Conservation (phyloP, 1,140 invertebrate species). For the Ooceraea biroi region DNA sequence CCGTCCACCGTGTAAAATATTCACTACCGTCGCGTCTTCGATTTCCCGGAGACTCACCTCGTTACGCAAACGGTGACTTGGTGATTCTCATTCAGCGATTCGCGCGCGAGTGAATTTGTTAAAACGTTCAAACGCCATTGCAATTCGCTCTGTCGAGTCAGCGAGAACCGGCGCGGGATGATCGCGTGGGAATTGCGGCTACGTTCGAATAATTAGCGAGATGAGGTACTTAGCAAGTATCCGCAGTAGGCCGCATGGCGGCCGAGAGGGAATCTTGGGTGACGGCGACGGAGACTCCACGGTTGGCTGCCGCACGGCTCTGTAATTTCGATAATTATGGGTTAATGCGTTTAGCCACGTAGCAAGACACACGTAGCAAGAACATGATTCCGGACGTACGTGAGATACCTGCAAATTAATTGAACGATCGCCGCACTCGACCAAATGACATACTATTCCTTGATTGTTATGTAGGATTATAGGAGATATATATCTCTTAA, state of each 20-base stretch:
- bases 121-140: slow-evolving; percentile 44
- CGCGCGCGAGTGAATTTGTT: slow-evolving; percentile 69
- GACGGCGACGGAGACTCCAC: slow-evolving; percentile 53
- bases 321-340: slow-evolving; percentile 82
- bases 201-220: slow-evolving; percentile 75
- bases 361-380: slow-evolving; percentile 70
- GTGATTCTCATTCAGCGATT: no score
- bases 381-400: slow-evolving; percentile 71
- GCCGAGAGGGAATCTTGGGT: slow-evolving; percentile 59
- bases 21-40: slow-evolving; percentile 12
- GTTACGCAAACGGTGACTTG: slow-evolving; percentile 33
- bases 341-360: slow-evolving; percentile 79
- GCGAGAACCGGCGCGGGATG: slow-evolving; percentile 3
- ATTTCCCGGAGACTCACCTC: slow-evolving; percentile 31
- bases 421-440: slow-evolving; percentile 71
- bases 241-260: slow-evolving; percentile 64
- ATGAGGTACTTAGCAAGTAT: slow-evolving; percentile 73
- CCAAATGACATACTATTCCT: slow-evolving; percentile 65
- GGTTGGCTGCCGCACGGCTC: slow-evolving; percentile 60
- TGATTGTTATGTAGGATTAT: slow-evolving; percentile 48
- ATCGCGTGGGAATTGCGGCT: slow-evolving; percentile 34
- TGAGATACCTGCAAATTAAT: slow-evolving; percentile 80
- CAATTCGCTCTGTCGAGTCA: slow-evolving; percentile 54
- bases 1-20: slow-evolving; percentile 15
- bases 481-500: slow-evolving; percentile 1